A percentile compares a stretch with the other conserved stretches of the same genome.
Conservation (phyloP, 1,140 invertebrate genomes). For the Orussus abietinus region DNA sequence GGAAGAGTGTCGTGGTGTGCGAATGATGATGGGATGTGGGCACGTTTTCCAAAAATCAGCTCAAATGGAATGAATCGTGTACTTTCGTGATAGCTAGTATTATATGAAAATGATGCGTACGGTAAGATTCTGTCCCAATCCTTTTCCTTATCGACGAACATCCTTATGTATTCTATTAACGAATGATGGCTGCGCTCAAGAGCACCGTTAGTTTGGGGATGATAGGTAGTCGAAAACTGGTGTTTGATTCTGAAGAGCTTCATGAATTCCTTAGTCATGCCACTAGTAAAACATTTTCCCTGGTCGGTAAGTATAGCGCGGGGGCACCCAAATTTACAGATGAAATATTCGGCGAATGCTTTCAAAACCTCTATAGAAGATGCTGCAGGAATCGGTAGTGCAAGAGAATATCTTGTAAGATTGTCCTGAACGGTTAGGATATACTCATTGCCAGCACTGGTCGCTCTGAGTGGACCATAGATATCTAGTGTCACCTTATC, state of each 20-base stretch:
- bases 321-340: constrained; percentile 30
- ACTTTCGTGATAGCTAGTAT: constrained; percentile 25
- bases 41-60: constrained; percentile 13
- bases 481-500: constrained; percentile 25
- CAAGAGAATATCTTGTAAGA: constrained; percentile 32
- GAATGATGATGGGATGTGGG: constrained; percentile 13
- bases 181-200: constrained; percentile 25
- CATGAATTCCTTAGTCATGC: constrained; percentile 26
- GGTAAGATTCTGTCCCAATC: constrained; percentile 39
- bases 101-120: constrained; percentile 22
- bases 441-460: constrained; percentile 26
- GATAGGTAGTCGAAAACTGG: constrained; percentile 23
- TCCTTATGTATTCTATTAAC: constrained; percentile 23
- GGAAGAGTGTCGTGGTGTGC: not conserved
- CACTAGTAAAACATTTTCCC: constrained; percentile 24
- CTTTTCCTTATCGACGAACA: not conserved
- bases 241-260: constrained; percentile 28
- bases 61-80: constrained; percentile 25
- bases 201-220: constrained; percentile 26
- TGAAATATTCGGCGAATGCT: constrained; percentile 26
- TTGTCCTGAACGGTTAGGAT: constrained; percentile 36
- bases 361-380: constrained; percentile 23
- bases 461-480: constrained; percentile 21
- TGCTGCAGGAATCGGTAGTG: constrained; percentile 21
- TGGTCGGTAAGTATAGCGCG: constrained; percentile 32